Conservation (phyloP, 2,113 vertebrate genomes). For the Sylvietta virens region DNA sequence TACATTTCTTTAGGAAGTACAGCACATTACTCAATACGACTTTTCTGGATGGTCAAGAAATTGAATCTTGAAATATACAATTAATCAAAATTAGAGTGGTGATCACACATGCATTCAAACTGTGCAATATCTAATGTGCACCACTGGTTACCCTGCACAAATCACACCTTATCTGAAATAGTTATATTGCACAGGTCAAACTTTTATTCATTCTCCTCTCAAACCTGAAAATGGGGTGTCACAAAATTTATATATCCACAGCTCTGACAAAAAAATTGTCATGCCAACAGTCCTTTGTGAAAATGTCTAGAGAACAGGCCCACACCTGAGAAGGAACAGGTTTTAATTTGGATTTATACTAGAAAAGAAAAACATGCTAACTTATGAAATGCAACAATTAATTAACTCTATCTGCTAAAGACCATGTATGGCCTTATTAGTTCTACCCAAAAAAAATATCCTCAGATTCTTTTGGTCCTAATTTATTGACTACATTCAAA, state of each 20-base stretch:
- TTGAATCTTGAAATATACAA: neutral
- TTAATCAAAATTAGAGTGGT: neutral
- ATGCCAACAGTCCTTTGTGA: neutral
- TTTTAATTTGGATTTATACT: neutral
- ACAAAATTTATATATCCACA: neutral
- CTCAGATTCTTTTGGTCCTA: neutral
- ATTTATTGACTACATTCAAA: neutral
- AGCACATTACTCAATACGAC: neutral
- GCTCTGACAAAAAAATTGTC: neutral
- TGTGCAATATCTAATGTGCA: neutral
- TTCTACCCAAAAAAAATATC: neutral
- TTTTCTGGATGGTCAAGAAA: neutral
- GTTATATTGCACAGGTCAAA: neutral
- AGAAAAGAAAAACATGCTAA: neutral
- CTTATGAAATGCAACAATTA: neutral
- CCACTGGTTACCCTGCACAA: neutral
- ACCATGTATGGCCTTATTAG: neutral
- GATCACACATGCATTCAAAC: neutral
- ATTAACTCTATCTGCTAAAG: neutral
- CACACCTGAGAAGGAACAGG: neutral
- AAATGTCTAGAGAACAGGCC: neutral
- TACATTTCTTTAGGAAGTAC: neutral
- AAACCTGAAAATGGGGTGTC: neutral
- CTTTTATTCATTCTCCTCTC: neutral
- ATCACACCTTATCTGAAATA: neutral